phyloP scores from a whole-genome alignment of 2,797 vertebrate species.

The Sebastes steindachneri region DNA sequence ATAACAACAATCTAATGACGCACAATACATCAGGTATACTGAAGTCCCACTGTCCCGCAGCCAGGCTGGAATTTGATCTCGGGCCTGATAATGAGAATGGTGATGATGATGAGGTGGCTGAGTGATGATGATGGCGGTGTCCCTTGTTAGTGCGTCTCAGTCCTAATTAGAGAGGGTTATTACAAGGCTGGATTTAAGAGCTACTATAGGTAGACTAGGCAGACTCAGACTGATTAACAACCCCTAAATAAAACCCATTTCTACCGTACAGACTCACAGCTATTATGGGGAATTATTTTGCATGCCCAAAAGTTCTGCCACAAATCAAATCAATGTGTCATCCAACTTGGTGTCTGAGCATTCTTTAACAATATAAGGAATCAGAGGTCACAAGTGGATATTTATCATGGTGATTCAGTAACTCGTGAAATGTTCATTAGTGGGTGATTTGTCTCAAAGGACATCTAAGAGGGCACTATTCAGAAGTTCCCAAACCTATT shows the following conservation, averaged over 20 bases:
- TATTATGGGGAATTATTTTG: conserved; percentile 53
- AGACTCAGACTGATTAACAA: conserved; percentile 72
- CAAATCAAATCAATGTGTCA: conserved; percentile 55
- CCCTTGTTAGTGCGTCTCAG: conserved; percentile 78
- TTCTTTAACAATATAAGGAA: conserved; percentile 30
- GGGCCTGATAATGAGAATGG: conserved; percentile 77
- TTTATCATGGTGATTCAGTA: conserved; percentile 39
- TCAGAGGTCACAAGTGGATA: conserved; percentile 29
- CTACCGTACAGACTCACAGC: conserved; percentile 31
- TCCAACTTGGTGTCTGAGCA: conserved; percentile 14
- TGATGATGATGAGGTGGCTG: conserved; percentile 81
- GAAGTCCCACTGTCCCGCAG: conserved; percentile 74
- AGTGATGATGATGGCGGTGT: conserved; percentile 77
- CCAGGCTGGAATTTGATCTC: conserved; percentile 75
- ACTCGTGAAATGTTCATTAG: conserved; percentile 21
- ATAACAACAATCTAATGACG: conserved; percentile 82
- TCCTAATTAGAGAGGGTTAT: conserved; percentile 80
- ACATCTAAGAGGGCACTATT: neutral
- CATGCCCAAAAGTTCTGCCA: conserved; percentile 52
- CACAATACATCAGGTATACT: conserved; percentile 79
- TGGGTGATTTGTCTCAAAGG: conserved; percentile 7
- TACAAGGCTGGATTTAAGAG: conserved; percentile 74
- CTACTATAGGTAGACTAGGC: conserved; percentile 60
- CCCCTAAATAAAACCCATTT: conserved; percentile 64
- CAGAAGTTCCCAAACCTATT: neutral